phyloP scores from a whole-genome alignment of 2,888 invertebrate species.

The Cataglyphis cursor region DNA sequence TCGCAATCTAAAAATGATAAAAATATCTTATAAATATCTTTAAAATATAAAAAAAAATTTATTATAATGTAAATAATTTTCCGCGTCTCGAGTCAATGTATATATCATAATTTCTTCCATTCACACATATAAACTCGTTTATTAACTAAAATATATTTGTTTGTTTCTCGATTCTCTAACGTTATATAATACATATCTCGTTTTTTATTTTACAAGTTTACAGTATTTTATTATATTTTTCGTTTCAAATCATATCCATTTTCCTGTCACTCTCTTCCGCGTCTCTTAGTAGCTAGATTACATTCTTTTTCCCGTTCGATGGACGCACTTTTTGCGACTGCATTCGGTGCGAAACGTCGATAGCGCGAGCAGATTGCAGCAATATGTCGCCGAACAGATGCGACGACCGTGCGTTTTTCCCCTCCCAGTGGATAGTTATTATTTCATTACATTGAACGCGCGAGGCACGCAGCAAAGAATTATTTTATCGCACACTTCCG shows the following conservation, averaged over 20 bases:
- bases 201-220: neutral
- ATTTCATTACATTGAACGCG: constrained; percentile 80
- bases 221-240: neutral
- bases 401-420: constrained; percentile 16
- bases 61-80: neutral
- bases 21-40: neutral
- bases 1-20: neutral
- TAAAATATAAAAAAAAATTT: no score
- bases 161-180: neutral
- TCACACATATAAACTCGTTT: neutral
- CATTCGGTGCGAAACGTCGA: constrained; percentile 18
- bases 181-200: neutral
- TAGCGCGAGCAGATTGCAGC: constrained; percentile 37
- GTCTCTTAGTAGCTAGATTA: neutral
- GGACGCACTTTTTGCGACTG: neutral
- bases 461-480: constrained; percentile 76
- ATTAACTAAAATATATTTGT: neutral
- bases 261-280: constrained; percentile 22
- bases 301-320: neutral
- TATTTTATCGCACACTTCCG: constrained; percentile 81
- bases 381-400: constrained; percentile 30
- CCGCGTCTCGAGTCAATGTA: neutral
- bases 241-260: constrained; percentile 6
- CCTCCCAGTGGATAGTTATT: constrained; percentile 68
- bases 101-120: neutral